A percentile compares a stretch with the other conserved stretches of the same genome.
These are phyloP conservation scores for Muntiacus muntjak DNA, from an alignment of 2,113 vertebrate species.

Conservation along the genomic window DNA sequence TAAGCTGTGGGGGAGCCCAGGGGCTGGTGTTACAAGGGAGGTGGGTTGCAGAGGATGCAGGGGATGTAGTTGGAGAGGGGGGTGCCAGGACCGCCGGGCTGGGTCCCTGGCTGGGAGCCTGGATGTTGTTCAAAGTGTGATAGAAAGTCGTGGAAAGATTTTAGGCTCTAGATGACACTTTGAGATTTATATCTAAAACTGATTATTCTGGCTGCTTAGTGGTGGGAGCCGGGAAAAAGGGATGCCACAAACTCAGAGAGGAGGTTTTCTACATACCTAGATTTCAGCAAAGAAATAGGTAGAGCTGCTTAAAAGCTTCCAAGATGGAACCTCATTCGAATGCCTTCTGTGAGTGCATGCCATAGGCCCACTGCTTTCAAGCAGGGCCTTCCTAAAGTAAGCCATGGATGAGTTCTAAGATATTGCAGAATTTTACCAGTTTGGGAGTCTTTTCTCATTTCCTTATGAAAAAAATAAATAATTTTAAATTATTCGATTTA, in stretches of 20 bases:
- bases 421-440: background rate
- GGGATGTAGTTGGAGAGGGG: background rate
- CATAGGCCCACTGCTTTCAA: background rate
- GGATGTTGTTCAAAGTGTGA: background rate
- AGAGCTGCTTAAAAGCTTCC: background rate
- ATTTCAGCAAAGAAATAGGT: background rate
- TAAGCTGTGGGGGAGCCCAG: background rate
- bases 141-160: background rate
- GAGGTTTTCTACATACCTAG: background rate
- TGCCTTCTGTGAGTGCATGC: background rate
- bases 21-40: background rate
- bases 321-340: background rate
- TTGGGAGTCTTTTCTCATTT: background rate
- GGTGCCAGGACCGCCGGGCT: background rate
- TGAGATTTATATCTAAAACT: background rate
- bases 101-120: background rate
- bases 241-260: background rate
- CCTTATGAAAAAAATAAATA: background rate
- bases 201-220: background rate
- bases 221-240: background rate
- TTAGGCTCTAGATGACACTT: background rate
- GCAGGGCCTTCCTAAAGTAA: background rate
- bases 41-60: background rate
- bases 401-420: background rate
- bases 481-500: background rate